These are phyloP conservation scores for Latrodectus hesperus DNA, from an alignment of 2,888 invertebrate species.

Conservation along the genomic window DNA sequence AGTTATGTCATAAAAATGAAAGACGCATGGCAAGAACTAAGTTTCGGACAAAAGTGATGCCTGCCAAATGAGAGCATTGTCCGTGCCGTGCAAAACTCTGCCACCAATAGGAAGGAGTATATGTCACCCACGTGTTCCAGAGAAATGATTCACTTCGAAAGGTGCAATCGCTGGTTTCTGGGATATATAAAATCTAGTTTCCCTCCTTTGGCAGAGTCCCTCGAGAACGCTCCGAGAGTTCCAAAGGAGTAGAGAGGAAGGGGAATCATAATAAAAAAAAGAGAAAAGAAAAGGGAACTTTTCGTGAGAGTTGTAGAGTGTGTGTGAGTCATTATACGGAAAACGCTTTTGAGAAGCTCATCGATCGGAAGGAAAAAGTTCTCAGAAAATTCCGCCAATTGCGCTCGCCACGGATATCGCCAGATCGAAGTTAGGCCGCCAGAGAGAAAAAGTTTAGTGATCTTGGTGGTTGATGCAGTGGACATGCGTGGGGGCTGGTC, in stretches of 20 bases:
- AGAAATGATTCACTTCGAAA: conserved; percentile 17
- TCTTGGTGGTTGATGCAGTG: neutral
- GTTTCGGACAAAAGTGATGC: neutral
- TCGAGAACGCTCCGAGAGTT: neutral
- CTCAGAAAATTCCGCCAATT: conserved; percentile 9
- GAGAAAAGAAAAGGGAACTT: neutral
- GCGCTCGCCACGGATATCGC: neutral
- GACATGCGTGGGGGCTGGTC: conserved; percentile 45
- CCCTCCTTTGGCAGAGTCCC: conserved; percentile 11
- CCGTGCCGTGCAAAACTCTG: neutral
- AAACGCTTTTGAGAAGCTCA: neutral
- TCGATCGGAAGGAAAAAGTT: conserved; percentile 10
- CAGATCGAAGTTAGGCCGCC: neutral
- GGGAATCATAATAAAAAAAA: neutral
- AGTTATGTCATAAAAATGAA: neutral
- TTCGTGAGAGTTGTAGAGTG: neutral
- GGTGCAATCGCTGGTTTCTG: neutral
- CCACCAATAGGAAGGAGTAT: neutral
- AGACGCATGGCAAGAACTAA: neutral
- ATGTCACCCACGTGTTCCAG: conserved; percentile 6
- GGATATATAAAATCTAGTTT: conserved; percentile 9
- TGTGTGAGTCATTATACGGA: neutral
- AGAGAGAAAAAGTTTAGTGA: neutral
- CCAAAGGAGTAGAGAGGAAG: neutral
- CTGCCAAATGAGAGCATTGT: conserved; percentile 1